phyloP scores from a whole-genome alignment of 1,140 invertebrate species.

The Trachelipus rathkii region DNA sequence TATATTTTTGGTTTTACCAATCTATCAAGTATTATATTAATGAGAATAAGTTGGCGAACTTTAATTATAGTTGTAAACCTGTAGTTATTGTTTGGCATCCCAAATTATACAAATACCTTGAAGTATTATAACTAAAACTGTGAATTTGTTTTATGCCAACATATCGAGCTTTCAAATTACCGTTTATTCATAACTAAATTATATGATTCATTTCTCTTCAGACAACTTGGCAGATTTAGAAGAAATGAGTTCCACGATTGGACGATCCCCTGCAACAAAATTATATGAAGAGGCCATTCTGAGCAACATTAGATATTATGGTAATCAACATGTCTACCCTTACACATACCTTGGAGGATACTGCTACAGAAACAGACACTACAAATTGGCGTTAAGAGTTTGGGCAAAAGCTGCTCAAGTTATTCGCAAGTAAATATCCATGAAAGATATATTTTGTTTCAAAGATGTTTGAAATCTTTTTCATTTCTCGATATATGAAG shows the following conservation, averaged over 20 bases:
- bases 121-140: too few relatives aligned
- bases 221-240: constrained; percentile 84
- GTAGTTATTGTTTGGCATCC: too few relatives aligned
- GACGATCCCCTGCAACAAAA: constrained; percentile 55
- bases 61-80: too few relatives aligned
- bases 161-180: too few relatives aligned
- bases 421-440: constrained; percentile 71
- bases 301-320: constrained; percentile 73
- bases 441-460: neutral
- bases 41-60: too few relatives aligned
- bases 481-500: neutral
- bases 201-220: constrained; percentile 29
- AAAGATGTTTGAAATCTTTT: neutral
- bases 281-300: constrained; percentile 73
- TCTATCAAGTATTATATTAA: too few relatives aligned
- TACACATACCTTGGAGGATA: constrained; percentile 92
- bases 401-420: constrained; percentile 93
- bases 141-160: too few relatives aligned
- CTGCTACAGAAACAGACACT: constrained; percentile 79
- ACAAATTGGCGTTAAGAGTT: constrained; percentile 83
- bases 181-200: too few relatives aligned
- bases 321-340: constrained; percentile 91
- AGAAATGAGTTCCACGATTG: constrained; percentile 69
- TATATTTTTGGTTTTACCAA: too few relatives aligned
- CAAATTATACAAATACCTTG: too few relatives aligned